These are phyloP conservation scores for Atta texana DNA, from an alignment of 1,140 invertebrate species.

Conservation along the genomic window DNA sequence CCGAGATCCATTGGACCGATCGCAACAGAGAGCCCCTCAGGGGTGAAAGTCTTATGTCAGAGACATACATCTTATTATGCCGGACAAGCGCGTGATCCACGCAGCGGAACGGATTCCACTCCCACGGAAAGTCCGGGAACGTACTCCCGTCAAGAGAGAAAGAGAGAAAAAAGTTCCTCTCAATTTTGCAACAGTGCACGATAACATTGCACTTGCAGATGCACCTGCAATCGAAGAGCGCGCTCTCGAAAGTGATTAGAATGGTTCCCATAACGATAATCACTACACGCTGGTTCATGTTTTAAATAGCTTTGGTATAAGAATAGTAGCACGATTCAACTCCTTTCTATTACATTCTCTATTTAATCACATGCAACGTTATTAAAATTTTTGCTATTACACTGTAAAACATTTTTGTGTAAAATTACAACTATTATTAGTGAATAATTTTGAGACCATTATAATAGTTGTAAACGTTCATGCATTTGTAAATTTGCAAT, in stretches of 20 bases:
- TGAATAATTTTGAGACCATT: too few species aligned
- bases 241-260: slow-evolving; percentile 24
- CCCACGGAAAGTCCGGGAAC: slow-evolving; percentile 52
- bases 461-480: too few species aligned
- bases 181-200: not conserved
- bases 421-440: too few species aligned
- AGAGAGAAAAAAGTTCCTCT: slow-evolving; percentile 6
- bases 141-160: not conserved
- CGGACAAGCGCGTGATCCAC: slow-evolving; percentile 72
- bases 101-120: slow-evolving; percentile 69
- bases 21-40: slow-evolving; percentile 65
- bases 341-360: not conserved
- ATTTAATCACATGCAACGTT: too few species aligned
- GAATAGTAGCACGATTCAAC: not conserved
- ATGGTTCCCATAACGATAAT: not conserved
- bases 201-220: not conserved
- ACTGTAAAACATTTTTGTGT: too few species aligned
- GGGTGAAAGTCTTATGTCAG: slow-evolving; percentile 84
- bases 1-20: slow-evolving; percentile 15
- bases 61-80: slow-evolving; percentile 81
- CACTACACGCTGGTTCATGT: not conserved
- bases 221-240: slow-evolving; percentile 35
- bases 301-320: not conserved
- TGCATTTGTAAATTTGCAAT: too few species aligned
- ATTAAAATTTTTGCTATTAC: not conserved